Conservation (phyloP, 2,797 vertebrate genomes). For the Sparus aurata region DNA sequence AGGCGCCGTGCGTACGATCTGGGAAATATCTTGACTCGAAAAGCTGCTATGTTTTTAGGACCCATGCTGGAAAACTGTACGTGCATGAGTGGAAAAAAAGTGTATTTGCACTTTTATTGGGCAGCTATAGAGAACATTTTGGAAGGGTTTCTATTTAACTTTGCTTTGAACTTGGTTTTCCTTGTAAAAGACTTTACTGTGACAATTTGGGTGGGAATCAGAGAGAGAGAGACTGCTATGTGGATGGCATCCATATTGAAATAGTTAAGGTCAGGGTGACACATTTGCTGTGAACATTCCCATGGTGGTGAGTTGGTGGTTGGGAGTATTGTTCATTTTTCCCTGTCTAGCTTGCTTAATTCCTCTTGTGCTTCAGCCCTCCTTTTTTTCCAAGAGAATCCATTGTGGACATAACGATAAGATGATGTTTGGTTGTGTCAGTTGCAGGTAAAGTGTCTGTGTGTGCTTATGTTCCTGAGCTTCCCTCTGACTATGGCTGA, state of each 20-base stretch:
- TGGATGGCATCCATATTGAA: slow-evolving; percentile 22
- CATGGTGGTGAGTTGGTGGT: slow-evolving; percentile 17
- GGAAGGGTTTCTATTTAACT: slow-evolving; percentile 23
- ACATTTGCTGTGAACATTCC: neutral
- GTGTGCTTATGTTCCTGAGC: slow-evolving; percentile 86
- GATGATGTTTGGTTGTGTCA: slow-evolving; percentile 47
- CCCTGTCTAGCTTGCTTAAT: neutral
- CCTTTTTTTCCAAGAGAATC: neutral
- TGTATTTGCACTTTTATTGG: neutral
- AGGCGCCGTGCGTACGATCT: neutral
- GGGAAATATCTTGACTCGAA: neutral
- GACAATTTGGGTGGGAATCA: neutral
- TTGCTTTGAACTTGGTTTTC: slow-evolving; percentile 20
- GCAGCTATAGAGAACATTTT: neutral
- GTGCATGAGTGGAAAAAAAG: neutral
- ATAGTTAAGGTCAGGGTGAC: slow-evolving; percentile 4
- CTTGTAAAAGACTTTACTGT: slow-evolving; percentile 36
- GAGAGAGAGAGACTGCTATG: neutral
- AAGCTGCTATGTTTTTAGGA: slow-evolving; percentile 26
- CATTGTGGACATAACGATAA: slow-evolving; percentile 8
- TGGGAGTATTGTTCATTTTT: neutral
- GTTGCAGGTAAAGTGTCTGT: slow-evolving; percentile 87
- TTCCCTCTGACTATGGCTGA: slow-evolving; percentile 84
- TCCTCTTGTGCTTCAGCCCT: neutral
- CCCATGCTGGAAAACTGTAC: neutral